phyloP scores from a whole-genome alignment of 2,888 invertebrate species.

The Oscheius sp. region DNA sequence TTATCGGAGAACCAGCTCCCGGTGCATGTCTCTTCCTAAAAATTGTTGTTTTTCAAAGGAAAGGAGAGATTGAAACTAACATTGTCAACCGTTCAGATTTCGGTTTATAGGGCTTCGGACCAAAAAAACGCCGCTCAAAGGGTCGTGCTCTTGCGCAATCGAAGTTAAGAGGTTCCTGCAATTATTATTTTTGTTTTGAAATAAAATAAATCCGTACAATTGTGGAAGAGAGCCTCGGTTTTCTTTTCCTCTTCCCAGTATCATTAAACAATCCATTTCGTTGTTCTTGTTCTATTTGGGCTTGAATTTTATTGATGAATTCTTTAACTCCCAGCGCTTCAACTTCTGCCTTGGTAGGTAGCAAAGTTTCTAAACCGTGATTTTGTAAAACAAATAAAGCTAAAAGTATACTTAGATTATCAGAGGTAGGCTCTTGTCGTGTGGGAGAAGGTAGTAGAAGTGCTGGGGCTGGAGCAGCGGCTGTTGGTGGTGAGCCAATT shows the following conservation, averaged over 20 bases:
- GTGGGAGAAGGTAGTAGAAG: no score
- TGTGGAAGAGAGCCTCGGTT: neutral
- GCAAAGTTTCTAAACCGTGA: neutral
- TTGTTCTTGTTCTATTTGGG: conserved; percentile 13
- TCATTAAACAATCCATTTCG: neutral
- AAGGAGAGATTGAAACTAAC: neutral
- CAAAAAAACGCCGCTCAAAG: neutral
- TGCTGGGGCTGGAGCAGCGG: no score
- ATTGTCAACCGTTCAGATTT: neutral
- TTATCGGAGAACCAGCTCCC: neutral
- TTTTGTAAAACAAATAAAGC: neutral
- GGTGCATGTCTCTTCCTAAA: neutral
- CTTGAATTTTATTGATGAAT: conserved; percentile 16
- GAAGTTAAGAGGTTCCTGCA: no score
- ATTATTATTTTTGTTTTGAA: no score
- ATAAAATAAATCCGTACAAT: neutral
- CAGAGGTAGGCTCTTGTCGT: neutral
- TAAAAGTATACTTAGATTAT: neutral
- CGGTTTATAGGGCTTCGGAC: neutral
- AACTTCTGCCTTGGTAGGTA: conserved; percentile 18
- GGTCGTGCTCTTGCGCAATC: conserved; percentile 28
- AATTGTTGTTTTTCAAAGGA: neutral
- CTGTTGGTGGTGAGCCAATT: neutral
- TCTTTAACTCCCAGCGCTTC: conserved; percentile 20
- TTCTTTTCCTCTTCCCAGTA: conserved; percentile 10